These are phyloP conservation scores for Tragelaphus imberbis DNA, from an alignment of 2,113 vertebrate species.

Conservation along the genomic window DNA sequence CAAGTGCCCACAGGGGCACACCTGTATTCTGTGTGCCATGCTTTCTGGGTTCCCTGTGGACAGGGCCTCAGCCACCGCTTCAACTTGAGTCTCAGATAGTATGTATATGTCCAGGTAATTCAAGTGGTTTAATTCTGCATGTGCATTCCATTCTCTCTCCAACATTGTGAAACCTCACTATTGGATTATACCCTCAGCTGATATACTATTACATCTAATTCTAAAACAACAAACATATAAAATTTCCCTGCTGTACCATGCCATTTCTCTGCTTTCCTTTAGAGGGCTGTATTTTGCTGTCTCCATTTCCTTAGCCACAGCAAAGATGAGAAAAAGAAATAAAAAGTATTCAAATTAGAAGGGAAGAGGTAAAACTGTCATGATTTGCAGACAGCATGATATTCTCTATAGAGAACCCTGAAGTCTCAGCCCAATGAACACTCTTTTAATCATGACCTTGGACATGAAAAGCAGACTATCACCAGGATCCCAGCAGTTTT, in stretches of 20 bases:
- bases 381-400: neutral
- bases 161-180: neutral
- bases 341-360: neutral
- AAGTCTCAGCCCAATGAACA: neutral
- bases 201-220: neutral
- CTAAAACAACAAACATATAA: neutral
- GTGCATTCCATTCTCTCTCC: neutral
- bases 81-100: constrained; percentile 47
- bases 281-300: neutral
- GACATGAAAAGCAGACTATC: neutral
- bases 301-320: neutral
- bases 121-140: neutral
- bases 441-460: neutral
- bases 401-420: neutral
- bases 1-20: neutral
- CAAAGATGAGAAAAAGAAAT: neutral
- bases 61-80: constrained; percentile 53
- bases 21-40: constrained; percentile 72
- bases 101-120: constrained; percentile 54
- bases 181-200: neutral
- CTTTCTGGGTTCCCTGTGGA: constrained; percentile 79
- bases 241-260: neutral
- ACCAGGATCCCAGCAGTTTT: neutral
- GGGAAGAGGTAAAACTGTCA: neutral
- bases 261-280: neutral